Conservation (phyloP, 2,888 invertebrate genomes). For the Hoplodrina blanda region DNA sequence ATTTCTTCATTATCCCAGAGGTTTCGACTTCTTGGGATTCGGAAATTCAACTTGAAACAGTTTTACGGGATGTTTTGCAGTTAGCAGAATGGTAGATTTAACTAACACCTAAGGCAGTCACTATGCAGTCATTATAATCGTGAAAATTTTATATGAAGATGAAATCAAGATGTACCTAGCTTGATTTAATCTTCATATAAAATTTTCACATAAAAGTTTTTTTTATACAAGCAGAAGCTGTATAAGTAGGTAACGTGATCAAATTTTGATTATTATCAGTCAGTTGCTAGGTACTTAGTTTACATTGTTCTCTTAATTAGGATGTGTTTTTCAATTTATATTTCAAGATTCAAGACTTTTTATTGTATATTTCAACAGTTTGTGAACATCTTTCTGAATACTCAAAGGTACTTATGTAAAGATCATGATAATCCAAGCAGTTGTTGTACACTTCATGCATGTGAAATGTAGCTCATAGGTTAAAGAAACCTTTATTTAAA, state of each 20-base stretch:
- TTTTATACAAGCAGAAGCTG: background rate
- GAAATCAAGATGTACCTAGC: background rate
- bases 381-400: background rate
- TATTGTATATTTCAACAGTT: background rate
- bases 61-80: no score
- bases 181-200: no score
- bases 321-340: background rate
- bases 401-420: background rate
- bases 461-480: constrained; percentile 55
- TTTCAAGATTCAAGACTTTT: background rate
- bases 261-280: background rate
- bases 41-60: no score
- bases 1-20: no score
- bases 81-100: no score
- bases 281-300: background rate
- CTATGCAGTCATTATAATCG: no score
- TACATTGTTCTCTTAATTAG: background rate
- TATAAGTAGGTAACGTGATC: background rate
- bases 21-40: no score
- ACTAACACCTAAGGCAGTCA: no score
- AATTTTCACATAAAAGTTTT: no score
- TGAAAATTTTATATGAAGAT: background rate
- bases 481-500: constrained; percentile 67
- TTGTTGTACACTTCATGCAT: constrained; percentile 2
- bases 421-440: constrained; percentile 4